Conservation (phyloP, 2,888 invertebrate species). For the Deroplatys truncata region DNA sequence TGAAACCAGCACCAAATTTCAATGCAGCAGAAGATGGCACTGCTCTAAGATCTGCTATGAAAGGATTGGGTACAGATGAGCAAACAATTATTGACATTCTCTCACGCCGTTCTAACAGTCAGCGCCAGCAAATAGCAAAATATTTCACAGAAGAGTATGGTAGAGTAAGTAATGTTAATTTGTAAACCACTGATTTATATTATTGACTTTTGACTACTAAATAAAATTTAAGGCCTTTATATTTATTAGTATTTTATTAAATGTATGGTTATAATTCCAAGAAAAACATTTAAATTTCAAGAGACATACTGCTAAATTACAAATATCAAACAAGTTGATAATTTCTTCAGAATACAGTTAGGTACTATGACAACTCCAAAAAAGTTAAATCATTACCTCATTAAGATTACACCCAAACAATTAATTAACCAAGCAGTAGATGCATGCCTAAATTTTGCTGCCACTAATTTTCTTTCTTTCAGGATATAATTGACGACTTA, state of each 20-base stretch:
- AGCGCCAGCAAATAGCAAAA: constrained; percentile 65
- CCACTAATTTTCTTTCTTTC: constrained; percentile 24
- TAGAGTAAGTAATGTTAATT: constrained; percentile 43
- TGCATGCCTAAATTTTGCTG: neutral
- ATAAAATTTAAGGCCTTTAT: neutral
- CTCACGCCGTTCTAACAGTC: constrained; percentile 61
- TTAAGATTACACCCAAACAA: too few species aligned
- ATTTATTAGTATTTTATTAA: neutral
- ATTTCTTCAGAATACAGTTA: neutral
- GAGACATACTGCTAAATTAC: too few species aligned
- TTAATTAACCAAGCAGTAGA: too few species aligned
- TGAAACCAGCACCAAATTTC: constrained; percentile 55
- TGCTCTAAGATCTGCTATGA: constrained; percentile 64
- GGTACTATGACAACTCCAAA: too few species aligned
- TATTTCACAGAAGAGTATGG: constrained; percentile 58
- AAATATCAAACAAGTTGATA: too few species aligned
- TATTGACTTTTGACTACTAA: too few species aligned
- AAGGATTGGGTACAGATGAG: constrained; percentile 74
- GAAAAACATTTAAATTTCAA: neutral
- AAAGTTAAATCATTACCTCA: too few species aligned
- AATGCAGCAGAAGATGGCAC: constrained; percentile 63
- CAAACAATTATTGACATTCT: constrained; percentile 70
- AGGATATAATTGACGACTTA: constrained; percentile 65
- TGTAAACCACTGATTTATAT: too few species aligned
- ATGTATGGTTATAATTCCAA: neutral